Conservation (phyloP, 2,888 invertebrate genomes). For the Orthosia cruda region DNA sequence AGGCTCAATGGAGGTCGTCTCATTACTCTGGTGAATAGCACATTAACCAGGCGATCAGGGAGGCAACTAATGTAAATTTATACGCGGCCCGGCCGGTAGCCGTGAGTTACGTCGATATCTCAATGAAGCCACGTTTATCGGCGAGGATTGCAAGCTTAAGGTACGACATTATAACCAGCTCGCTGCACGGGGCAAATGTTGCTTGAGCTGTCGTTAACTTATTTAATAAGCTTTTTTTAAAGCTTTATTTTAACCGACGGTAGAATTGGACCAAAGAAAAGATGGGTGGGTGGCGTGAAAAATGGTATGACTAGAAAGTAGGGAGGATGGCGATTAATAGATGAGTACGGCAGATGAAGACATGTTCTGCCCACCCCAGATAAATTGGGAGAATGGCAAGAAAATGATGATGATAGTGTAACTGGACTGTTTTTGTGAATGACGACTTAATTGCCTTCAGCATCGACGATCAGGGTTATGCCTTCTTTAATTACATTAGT, state of each 20-base stretch:
- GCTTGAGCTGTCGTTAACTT: conserved; percentile 14
- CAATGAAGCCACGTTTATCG: conserved; percentile 66
- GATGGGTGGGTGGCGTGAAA: not conserved
- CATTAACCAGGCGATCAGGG: conserved; percentile 45
- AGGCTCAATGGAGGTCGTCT: conserved; percentile 32
- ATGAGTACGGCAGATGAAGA: too few species aligned
- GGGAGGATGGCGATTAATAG: too few species aligned
- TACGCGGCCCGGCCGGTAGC: conserved; percentile 54
- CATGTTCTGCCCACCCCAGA: not conserved
- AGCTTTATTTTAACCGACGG: not conserved
- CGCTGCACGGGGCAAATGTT: conserved; percentile 28
- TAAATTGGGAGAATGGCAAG: not conserved
- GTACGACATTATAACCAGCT: conserved; percentile 43
- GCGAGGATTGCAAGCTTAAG: conserved; percentile 51
- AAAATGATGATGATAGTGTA: not conserved
- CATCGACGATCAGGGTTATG: not conserved
- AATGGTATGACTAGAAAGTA: not conserved
- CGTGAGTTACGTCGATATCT: conserved; percentile 63
- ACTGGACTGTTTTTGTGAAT: not conserved
- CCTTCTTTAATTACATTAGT: not conserved
- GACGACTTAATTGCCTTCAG: not conserved
- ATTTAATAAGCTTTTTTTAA: conserved; percentile 21
- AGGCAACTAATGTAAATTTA: conserved; percentile 71
- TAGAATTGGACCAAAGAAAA: not conserved
- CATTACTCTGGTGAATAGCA: conserved; percentile 50